Evolutionary conservation across 2,113 vertebrate species (phyloP).

Genomic region (Campylomormyrus tamandua): DNA sequence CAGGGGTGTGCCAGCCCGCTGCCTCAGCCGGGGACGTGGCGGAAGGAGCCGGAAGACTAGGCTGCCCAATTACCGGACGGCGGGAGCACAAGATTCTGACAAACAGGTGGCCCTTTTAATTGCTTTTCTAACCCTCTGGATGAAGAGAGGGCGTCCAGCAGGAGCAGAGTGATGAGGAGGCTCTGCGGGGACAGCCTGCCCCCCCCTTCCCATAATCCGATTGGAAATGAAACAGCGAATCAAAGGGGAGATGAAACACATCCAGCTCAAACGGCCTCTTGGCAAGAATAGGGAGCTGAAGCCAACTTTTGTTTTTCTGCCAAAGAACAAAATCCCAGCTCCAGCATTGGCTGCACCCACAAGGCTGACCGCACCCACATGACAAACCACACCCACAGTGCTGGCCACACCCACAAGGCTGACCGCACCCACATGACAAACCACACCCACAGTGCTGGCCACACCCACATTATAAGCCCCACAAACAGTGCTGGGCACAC

Average conservation of each 20-base stretch:
- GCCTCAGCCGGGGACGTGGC: constrained; percentile 47
- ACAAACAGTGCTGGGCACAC: too few relatives aligned
- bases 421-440: too few relatives aligned
- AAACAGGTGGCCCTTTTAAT: constrained; percentile 63
- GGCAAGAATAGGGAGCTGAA: background rate
- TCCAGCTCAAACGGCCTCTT: background rate
- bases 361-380: too few relatives aligned
- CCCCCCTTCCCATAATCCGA: constrained; percentile 6
- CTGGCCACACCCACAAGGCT: too few relatives aligned
- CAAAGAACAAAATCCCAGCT: background rate
- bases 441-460: too few relatives aligned
- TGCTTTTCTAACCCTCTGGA: constrained; percentile 53
- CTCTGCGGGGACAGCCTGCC: constrained; percentile 30
- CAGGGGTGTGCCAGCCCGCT: constrained; percentile 23
- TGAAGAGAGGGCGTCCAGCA: constrained; percentile 35
- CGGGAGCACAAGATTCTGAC: constrained; percentile 35
- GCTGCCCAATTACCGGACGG: constrained; percentile 56
- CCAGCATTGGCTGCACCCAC: too few relatives aligned
- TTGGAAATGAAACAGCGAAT: background rate
- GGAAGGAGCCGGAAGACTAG: constrained; percentile 42
- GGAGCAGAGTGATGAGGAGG: constrained; percentile 29
- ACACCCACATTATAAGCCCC: too few relatives aligned
- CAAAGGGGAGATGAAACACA: background rate
- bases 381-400: too few relatives aligned
- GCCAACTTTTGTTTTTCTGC: background rate